These are phyloP conservation scores for Aphaenogaster ashmeadi DNA, from an alignment of 1,140 invertebrate genomes.

Conservation along the genomic window DNA sequence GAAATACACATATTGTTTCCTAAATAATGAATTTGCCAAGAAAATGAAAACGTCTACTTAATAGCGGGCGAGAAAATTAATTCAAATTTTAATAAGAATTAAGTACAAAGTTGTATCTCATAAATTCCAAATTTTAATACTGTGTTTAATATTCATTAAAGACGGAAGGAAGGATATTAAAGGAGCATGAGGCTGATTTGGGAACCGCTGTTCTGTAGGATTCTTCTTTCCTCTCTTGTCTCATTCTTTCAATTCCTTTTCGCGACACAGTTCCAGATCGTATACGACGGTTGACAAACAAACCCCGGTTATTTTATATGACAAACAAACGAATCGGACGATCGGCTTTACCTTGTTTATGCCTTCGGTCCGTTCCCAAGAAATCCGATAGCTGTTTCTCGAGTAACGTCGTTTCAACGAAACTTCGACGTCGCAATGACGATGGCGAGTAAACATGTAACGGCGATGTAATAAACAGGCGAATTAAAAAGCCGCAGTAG, in stretches of 20 bases:
- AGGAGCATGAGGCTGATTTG: not conserved
- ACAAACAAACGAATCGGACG: conserved; percentile 66
- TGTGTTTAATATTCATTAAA: conserved; percentile 16
- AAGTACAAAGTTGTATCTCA: not conserved
- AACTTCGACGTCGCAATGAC: conserved; percentile 18
- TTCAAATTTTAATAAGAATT: conserved; percentile 13
- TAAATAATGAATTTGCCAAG: not conserved
- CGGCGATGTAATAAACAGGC: conserved; percentile 17
- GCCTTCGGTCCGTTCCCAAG: conserved; percentile 29
- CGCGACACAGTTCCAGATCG: conserved; percentile 41
- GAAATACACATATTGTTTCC: not conserved
- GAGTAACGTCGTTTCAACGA: conserved; percentile 10
- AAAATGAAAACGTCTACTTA: conserved; percentile 2
- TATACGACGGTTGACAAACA: conserved; percentile 70
- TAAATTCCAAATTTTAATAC: conserved; percentile 36
- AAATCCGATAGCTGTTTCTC: conserved; percentile 64
- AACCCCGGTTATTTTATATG: conserved; percentile 64
- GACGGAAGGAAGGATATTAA: not conserved
- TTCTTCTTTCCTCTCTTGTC: not conserved
- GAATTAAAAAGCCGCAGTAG: conserved; percentile 32
- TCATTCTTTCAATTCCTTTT: conserved; percentile 21
- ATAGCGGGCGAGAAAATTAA: not conserved
- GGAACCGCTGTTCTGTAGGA: not conserved
- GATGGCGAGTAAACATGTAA: conserved; percentile 23
- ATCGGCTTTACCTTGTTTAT: conserved; percentile 58